Conservation (phyloP, 2,888 invertebrate genomes). For the Ochlodes sylvanus region DNA sequence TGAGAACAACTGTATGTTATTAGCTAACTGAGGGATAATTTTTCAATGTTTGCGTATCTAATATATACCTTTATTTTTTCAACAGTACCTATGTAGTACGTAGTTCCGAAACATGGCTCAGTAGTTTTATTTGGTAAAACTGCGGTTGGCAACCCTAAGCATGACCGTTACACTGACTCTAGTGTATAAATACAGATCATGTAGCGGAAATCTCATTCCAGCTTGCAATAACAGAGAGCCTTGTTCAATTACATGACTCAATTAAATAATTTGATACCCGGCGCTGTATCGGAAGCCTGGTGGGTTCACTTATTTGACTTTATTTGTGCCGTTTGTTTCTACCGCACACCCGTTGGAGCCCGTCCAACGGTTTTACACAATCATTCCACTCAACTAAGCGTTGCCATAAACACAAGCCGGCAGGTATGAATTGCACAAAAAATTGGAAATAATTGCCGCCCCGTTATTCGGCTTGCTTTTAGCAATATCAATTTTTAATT, state of each 20-base stretch:
- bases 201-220: conserved; percentile 13
- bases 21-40: too few relatives aligned
- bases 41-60: too few relatives aligned
- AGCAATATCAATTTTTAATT: conserved; percentile 63
- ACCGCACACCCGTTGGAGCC: conserved; percentile 72
- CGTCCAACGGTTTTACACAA: conserved; percentile 84
- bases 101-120: too few relatives aligned
- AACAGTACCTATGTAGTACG: too few relatives aligned
- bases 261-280: conserved; percentile 48
- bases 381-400: conserved; percentile 85
- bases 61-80: too few relatives aligned
- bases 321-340: conserved; percentile 80
- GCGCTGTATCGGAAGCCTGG: conserved; percentile 50
- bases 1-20: too few relatives aligned
- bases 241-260: conserved; percentile 36
- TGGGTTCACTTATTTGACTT: conserved; percentile 79
- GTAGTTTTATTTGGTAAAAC: too few relatives aligned
- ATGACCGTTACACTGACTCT: background rate
- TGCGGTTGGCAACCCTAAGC: background rate
- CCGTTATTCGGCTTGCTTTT: conserved; percentile 66
- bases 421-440: conserved; percentile 82
- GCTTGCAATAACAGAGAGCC: conserved; percentile 27
- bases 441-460: conserved; percentile 80
- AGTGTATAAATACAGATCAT: conserved; percentile 3
- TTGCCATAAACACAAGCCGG: conserved; percentile 82